Evolutionary conservation across 2,888 invertebrate genomes (phyloP).

Genomic region (Temnothorax ravouxi): DNA sequence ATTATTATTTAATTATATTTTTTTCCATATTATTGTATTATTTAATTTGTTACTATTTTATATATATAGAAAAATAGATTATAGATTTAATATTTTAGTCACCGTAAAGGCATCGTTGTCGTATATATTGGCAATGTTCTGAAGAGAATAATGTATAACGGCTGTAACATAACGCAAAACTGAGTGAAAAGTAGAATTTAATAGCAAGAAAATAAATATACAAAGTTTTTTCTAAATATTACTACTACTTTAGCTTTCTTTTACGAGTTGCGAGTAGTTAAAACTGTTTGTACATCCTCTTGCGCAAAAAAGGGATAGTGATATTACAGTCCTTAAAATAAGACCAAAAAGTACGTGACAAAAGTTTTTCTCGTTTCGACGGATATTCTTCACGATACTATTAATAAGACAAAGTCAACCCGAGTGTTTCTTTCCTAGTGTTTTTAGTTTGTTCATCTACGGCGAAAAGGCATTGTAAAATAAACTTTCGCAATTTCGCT

Average conservation of each 20-base stretch:
- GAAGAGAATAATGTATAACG: neutral
- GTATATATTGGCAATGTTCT: conserved; percentile 65
- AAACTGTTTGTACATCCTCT: neutral
- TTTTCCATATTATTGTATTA: too few relatives aligned
- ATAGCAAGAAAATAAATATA: neutral
- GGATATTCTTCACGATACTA: neutral
- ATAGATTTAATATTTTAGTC: conserved; percentile 57
- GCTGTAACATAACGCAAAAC: neutral
- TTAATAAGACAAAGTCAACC: neutral
- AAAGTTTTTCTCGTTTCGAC: neutral
- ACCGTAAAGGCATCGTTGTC: conserved; percentile 64
- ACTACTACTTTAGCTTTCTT: neutral
- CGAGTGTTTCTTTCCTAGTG: neutral
- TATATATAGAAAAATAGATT: neutral
- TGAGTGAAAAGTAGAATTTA: too few relatives aligned
- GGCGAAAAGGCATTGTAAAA: neutral
- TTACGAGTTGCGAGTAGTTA: neutral
- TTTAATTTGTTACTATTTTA: neutral
- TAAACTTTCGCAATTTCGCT: conserved; percentile 9
- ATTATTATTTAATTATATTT: too few relatives aligned
- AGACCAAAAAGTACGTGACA: neutral
- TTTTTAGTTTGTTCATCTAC: conserved; percentile 5
- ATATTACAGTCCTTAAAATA: neutral
- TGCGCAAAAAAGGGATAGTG: neutral
- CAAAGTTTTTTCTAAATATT: conserved; percentile 10